These are phyloP conservation scores for Trichoplusia ni DNA, from an alignment of 1,140 invertebrate genomes.

Conservation along the genomic window DNA sequence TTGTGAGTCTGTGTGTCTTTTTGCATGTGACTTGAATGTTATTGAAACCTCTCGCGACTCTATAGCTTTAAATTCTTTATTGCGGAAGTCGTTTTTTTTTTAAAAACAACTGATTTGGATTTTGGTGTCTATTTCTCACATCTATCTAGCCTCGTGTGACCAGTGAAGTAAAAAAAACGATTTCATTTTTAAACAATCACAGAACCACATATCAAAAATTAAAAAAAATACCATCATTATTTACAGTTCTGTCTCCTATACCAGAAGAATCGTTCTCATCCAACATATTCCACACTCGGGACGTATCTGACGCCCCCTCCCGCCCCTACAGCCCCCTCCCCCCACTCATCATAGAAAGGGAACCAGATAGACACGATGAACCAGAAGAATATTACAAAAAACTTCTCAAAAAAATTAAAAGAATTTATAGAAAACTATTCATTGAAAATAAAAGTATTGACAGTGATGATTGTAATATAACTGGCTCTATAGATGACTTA, in stretches of 20 bases:
- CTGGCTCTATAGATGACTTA: neutral
- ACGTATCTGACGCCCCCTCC: neutral
- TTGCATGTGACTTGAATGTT: too few relatives aligned
- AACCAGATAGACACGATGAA: slow-evolving; percentile 44
- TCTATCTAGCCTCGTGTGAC: too few relatives aligned
- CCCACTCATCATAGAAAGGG: slow-evolving; percentile 50
- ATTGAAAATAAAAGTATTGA: neutral
- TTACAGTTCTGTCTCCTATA: slow-evolving; percentile 14
- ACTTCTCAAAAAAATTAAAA: slow-evolving; percentile 42
- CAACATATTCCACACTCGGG: neutral
- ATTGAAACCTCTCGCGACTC: too few relatives aligned
- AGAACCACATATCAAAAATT: too few relatives aligned
- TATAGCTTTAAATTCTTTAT: too few relatives aligned
- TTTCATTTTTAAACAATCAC: neutral
- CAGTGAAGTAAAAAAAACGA: too few relatives aligned
- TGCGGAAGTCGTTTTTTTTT: too few relatives aligned
- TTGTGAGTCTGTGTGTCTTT: too few relatives aligned
- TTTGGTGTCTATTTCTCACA: too few relatives aligned
- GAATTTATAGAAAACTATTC: slow-evolving; percentile 41
- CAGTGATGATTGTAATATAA: neutral
- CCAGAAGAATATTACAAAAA: slow-evolving; percentile 45
- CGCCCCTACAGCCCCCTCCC: slow-evolving; percentile 45
- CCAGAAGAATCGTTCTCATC: neutral
- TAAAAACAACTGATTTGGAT: too few relatives aligned
- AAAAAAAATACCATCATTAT: neutral